Base-by-base conservation (phyloP, 2,113 vertebrate genomes). In the Sphaerodactylus townsendi region DNA sequence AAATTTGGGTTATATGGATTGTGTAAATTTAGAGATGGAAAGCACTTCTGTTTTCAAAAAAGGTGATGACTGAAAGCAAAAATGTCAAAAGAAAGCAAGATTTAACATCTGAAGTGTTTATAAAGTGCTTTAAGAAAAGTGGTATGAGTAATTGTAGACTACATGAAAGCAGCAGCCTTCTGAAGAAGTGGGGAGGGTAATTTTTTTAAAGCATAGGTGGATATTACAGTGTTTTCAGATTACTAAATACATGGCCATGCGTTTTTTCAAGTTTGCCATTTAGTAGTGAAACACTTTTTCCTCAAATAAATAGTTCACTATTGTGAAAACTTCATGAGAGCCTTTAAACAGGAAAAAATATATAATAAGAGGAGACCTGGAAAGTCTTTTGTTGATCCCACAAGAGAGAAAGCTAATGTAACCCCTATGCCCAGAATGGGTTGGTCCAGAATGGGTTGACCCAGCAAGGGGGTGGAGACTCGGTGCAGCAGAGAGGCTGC, bases 61-160 rank as follows among this genome's bases (percentile, higher is more conserved):
- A 2, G n/a, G 25, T 19, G 30, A n/a, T 78, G 84, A 70, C 37
- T 9, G 82, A 48, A 85, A 83, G 66, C 2, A 86, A 81, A 41
- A 84, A 77, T 39, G 70, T 5, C 64, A 56, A 83, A 48, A 64
- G 13, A 46, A 19, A 6, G 68, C 73, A 79, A 53, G 53, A 44
- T 46, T 53, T 88, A 80, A 88, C 79, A 53, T 4, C 21, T 78
- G 68, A 85, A 79, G 69, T 23, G 1, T 80, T 87, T 88, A 59
- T 59, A 53, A 85, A 89, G 39, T 69, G 44, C 35, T 41, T 82
- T 82, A 82, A 82, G 69, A 64, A 83, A 84, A 77, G 64, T 68
- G 65, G 64, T 77, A 48, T 0, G 53, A 5, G 8, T 66, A 84
- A 79, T 28, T 86, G 41, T 70, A 59, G 5, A 71, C 77, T 70